Evolutionary conservation across 2,888 invertebrate genomes (phyloP).

Genomic region (Acanthopleura granulata): DNA sequence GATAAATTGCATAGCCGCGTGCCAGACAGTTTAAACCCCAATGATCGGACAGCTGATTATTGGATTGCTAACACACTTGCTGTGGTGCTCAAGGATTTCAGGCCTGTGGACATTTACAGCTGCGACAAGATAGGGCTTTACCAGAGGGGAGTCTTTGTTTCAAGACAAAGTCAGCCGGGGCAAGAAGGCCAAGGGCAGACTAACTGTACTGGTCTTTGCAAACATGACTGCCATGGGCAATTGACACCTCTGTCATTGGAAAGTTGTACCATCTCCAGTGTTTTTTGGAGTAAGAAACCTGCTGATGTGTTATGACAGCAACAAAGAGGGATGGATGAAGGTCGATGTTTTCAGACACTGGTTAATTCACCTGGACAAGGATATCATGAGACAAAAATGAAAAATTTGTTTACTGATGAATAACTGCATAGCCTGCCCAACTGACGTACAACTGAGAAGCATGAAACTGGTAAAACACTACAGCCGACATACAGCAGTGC

Average conservation of each 20-base stretch:
- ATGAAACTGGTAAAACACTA: conserved; percentile 23
- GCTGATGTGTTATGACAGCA: conserved; percentile 20
- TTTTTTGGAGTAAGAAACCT: background rate
- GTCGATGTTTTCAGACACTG: conserved; percentile 25
- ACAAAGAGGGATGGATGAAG: conserved; percentile 27
- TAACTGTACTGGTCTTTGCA: conserved; percentile 26
- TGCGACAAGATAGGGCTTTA: background rate
- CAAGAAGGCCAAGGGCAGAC: conserved; percentile 17
- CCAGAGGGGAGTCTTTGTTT: background rate
- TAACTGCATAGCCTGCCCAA: conserved; percentile 22
- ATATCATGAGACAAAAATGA: conserved; percentile 21
- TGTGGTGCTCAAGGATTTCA: background rate
- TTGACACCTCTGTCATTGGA: conserved; percentile 24
- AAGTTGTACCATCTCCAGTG: conserved; percentile 24
- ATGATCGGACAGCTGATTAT: too few relatives aligned
- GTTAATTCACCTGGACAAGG: conserved; percentile 21
- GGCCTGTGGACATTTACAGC: background rate
- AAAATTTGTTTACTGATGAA: conserved; percentile 27
- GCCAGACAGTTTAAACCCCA: too few relatives aligned
- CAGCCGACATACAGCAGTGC: background rate
- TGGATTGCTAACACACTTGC: background rate
- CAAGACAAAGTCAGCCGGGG: background rate
- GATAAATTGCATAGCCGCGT: too few relatives aligned
- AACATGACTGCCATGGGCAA: conserved; percentile 32
- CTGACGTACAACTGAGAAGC: conserved; percentile 17